Percentiles rank a stretch among this genome's conserved stretches.
These are phyloP conservation scores for Smittia aterrima DNA, from an alignment of 2,888 invertebrate species.

Conservation along the genomic window DNA sequence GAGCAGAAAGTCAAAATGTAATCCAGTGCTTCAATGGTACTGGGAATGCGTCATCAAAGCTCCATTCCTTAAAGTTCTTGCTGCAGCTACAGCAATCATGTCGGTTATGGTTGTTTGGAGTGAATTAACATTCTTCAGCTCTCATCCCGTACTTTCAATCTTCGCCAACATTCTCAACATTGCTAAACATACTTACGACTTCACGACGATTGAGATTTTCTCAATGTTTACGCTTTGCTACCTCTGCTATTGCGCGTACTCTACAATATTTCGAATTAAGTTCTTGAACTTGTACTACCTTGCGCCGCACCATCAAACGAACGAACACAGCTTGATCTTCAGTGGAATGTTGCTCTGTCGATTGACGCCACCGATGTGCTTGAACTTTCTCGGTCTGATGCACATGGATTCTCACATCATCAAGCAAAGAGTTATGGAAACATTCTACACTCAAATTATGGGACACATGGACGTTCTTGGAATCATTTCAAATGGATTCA, in stretches of 20 bases:
- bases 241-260: slow-evolving; percentile 96
- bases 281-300: slow-evolving; percentile 95
- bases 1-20: slow-evolving; percentile 54
- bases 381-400: slow-evolving; percentile 95
- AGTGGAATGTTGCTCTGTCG: slow-evolving; percentile 98
- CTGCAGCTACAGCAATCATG: slow-evolving; percentile 71
- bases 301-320: slow-evolving; percentile 96
- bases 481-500: slow-evolving; percentile 96
- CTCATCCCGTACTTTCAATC: slow-evolving; percentile 86
- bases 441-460: slow-evolving; percentile 97
- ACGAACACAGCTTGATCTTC: slow-evolving; percentile 97
- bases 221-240: slow-evolving; percentile 91
- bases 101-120: slow-evolving; percentile 97
- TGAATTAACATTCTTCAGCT: slow-evolving; percentile 96
- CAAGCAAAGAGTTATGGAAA: slow-evolving; percentile 75
- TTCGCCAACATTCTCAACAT: slow-evolving; percentile 91
- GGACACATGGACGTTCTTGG: slow-evolving; percentile 99
- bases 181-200: slow-evolving; percentile 80
- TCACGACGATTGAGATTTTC: slow-evolving; percentile 90
- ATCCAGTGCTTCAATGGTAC: slow-evolving; percentile 84
- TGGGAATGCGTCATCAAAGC: slow-evolving; percentile 86
- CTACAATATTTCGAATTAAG: slow-evolving; percentile 93
- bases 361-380: slow-evolving; percentile 95
- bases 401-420: slow-evolving; percentile 98
- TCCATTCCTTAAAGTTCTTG: slow-evolving; percentile 71